Evolutionary conservation across 2,797 vertebrate genomes (phyloP).

Genomic region (Enteromius radiatus): DNA sequence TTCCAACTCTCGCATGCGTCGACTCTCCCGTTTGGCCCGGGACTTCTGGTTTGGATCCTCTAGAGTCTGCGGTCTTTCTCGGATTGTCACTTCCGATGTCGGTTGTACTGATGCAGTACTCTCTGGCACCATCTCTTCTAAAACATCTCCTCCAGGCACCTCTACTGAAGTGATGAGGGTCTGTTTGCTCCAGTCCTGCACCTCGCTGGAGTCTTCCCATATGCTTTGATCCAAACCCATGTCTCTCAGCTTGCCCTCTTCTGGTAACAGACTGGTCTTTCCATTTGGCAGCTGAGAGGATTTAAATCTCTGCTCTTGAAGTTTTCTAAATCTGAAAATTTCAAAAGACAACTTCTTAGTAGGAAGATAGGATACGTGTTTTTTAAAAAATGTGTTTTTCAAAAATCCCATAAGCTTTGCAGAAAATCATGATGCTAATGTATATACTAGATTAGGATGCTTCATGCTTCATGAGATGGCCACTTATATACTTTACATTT

Average conservation of each 20-base stretch:
- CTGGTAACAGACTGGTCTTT: conserved; percentile 64
- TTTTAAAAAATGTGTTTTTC: not conserved
- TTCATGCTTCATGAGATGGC: not conserved
- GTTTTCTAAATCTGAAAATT: conserved; percentile 79
- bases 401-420: not conserved
- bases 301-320: conserved; percentile 68
- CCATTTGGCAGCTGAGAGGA: conserved; percentile 75
- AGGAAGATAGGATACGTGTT: not conserved
- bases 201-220: conserved; percentile 87
- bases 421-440: not conserved
- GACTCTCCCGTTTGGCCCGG: conserved; percentile 93
- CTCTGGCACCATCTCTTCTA: conserved; percentile 43
- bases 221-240: conserved; percentile 85
- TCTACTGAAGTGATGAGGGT: conserved; percentile 61
- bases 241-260: conserved; percentile 70
- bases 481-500: not conserved
- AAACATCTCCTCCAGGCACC: not conserved
- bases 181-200: conserved; percentile 77
- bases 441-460: not conserved
- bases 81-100: conserved; percentile 37
- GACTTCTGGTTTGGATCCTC: conserved; percentile 86
- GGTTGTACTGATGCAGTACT: not conserved
- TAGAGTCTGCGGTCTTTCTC: conserved; percentile 54
- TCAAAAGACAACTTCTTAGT: not conserved
- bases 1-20: conserved; percentile 95